A percentile compares a stretch with the other conserved stretches of the same genome.
Evolutionary conservation across 2,797 vertebrate genomes (phyloP).

Genomic region (Protosalanx chinensis): DNA sequence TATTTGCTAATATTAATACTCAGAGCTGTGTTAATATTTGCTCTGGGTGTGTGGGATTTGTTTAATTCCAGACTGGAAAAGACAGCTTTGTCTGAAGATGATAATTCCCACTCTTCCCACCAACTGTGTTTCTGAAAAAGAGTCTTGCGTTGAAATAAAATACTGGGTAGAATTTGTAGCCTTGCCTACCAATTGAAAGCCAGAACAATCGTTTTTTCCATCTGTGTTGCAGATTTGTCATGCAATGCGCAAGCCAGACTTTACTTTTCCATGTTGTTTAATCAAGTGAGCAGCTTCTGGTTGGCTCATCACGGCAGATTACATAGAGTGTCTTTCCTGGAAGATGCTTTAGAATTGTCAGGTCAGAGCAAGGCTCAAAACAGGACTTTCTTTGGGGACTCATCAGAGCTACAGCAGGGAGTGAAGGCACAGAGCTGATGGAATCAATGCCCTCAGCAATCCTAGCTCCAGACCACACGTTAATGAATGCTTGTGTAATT

Average conservation of each 20-base stretch:
- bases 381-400: not conserved
- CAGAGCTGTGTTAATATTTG: slow-evolving; percentile 50
- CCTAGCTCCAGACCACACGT: slow-evolving; percentile 64
- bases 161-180: not conserved
- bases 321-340: too few species aligned
- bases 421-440: slow-evolving; percentile 43
- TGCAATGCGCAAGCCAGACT: not conserved
- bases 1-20: slow-evolving; percentile 49
- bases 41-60: slow-evolving; percentile 25
- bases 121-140: slow-evolving; percentile 9
- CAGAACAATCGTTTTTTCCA: not conserved
- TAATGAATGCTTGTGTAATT: slow-evolving; percentile 80
- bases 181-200: not conserved
- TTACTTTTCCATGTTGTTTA: not conserved
- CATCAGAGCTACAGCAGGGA: not conserved
- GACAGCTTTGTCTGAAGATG: slow-evolving; percentile 27
- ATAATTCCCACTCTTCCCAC: slow-evolving; percentile 22
- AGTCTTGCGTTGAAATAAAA: slow-evolving; percentile 7
- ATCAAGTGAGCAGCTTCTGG: not conserved
- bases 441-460: slow-evolving; percentile 60
- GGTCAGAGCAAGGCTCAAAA: not conserved
- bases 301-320: not conserved
- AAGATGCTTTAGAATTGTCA: not conserved
- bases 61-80: slow-evolving; percentile 23
- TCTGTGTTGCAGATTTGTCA: not conserved